Percentiles rank a stretch among this genome's conserved stretches.
Evolutionary conservation across 2,797 vertebrate species (phyloP).

Genomic region (Rhinella marina): DNA sequence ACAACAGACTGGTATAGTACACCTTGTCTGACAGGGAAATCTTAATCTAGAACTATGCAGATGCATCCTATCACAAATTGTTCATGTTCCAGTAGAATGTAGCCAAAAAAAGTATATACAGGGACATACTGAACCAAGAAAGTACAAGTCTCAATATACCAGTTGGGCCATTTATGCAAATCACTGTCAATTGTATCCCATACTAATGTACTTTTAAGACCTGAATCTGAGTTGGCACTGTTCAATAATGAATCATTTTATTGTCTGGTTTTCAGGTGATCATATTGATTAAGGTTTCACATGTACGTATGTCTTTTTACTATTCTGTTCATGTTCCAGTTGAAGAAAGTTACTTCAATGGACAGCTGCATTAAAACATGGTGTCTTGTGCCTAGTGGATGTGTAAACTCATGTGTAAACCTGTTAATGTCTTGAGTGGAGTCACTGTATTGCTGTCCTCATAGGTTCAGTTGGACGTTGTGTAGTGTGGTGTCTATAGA

Average conservation of each 20-base stretch:
- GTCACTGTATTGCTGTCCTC: neutral
- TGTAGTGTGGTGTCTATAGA: neutral
- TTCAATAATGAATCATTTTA: neutral
- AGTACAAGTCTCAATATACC: neutral
- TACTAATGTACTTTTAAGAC: neutral
- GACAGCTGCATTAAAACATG: neutral
- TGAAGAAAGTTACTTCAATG: neutral
- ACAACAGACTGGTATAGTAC: too few relatives aligned
- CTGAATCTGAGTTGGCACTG: neutral
- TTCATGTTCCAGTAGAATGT: neutral
- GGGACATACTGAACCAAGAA: neutral
- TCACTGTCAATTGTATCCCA: neutral
- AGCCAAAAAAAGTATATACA: neutral
- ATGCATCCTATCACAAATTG: too few relatives aligned
- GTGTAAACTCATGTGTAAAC: constrained; percentile 1
- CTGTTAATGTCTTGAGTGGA: neutral
- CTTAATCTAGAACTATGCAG: too few relatives aligned
- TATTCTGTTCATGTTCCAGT: neutral
- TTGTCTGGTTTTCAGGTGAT: constrained; percentile 56
- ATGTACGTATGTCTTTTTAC: constrained; percentile 39
- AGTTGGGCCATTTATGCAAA: neutral
- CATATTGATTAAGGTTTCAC: constrained; percentile 21
- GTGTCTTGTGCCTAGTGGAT: neutral
- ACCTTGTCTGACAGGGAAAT: too few relatives aligned
- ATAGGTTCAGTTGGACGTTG: neutral